A percentile compares a stretch with the other conserved stretches of the same genome.
Evolutionary conservation across 2,797 vertebrate species (phyloP).

Genomic region (Cossypha dichroa): DNA sequence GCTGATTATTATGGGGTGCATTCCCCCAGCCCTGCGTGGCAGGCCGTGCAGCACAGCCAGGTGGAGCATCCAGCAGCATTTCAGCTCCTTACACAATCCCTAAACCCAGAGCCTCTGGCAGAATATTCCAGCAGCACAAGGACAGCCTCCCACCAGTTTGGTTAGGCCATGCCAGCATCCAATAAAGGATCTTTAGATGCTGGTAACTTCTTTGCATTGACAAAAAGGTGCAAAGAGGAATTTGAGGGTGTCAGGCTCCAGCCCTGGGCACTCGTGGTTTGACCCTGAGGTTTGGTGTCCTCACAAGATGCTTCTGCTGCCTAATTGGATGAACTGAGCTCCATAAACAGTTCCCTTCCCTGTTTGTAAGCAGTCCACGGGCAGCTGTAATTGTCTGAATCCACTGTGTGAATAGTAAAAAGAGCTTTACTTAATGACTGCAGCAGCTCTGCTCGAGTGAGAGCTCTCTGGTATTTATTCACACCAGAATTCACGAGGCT

Average conservation of each 20-base stretch:
- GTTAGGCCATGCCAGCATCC: background rate
- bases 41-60: background rate
- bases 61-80: background rate
- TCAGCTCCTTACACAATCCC: fast-evolving
- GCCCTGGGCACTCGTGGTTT: background rate
- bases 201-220: background rate
- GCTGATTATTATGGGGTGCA: background rate
- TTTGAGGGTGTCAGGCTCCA: background rate
- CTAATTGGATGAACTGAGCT: constrained; percentile 34
- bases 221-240: background rate
- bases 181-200: background rate
- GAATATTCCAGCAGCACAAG: background rate
- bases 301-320: background rate
- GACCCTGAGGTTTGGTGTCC: background rate
- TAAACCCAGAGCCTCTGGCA: background rate
- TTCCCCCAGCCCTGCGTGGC: fast-evolving
- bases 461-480: constrained; percentile 55
- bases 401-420: constrained; percentile 47
- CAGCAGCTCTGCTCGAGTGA: constrained; percentile 26
- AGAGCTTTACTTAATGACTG: constrained; percentile 58
- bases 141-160: background rate
- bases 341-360: constrained; percentile 25
- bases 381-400: constrained; percentile 54
- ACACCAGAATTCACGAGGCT: constrained; percentile 54
- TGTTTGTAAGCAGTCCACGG: constrained; percentile 54